phyloP scores from a whole-genome alignment of 2,888 invertebrate species.

The Dugesia japonica region DNA sequence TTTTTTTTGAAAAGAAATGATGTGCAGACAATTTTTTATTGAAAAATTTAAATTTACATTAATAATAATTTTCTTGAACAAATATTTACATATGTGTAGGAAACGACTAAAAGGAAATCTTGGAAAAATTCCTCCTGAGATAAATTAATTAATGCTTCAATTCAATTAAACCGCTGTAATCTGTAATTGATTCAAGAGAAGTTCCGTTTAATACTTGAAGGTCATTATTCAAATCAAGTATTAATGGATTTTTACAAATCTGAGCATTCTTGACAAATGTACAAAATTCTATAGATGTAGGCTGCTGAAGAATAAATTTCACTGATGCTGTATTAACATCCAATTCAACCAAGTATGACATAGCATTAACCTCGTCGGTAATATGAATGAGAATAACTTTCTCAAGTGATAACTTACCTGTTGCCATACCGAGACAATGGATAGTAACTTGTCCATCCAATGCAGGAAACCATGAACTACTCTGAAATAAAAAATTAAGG shows the following conservation, averaged over 20 bases:
- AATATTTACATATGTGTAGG: too few species aligned
- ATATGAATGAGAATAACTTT: background rate
- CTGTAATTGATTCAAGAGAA: background rate
- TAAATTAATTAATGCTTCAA: constrained; percentile 4
- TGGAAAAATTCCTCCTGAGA: too few species aligned
- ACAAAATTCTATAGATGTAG: background rate
- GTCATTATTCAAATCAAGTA: background rate
- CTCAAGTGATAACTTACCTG: background rate
- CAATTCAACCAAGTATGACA: background rate
- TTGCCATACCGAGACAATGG: background rate
- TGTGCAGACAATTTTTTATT: too few species aligned
- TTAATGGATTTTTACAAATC: background rate
- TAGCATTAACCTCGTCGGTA: background rate
- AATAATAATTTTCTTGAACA: too few species aligned
- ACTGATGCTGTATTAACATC: background rate
- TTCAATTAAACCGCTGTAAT: background rate
- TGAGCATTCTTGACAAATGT: background rate
- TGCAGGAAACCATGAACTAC: background rate
- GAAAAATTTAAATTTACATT: too few species aligned
- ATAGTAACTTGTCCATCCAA: background rate
- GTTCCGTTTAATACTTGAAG: background rate
- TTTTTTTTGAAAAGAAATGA: too few species aligned
- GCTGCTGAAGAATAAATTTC: background rate
- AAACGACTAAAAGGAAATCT: too few species aligned
- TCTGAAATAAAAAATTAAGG: too few species aligned